A percentile compares a stretch with the other conserved stretches of the same genome.
phyloP scores from a whole-genome alignment of 2,888 invertebrate species.

The Diarsia brunnea region DNA sequence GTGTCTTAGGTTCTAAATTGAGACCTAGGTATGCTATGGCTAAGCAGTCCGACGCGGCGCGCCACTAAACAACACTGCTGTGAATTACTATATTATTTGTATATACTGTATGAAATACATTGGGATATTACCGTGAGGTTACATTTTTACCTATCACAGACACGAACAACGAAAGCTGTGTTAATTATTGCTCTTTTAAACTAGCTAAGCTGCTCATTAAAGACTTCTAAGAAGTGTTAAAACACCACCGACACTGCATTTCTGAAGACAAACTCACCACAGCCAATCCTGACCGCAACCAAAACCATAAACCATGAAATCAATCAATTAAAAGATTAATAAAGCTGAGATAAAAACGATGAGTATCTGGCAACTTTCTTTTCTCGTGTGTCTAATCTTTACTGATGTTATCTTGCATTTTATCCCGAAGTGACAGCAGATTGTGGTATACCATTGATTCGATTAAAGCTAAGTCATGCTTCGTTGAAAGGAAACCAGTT shows the following conservation, averaged over 20 bases:
- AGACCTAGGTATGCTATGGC: too few species aligned
- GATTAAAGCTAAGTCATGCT: constrained; percentile 44
- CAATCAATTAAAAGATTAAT: constrained; percentile 35
- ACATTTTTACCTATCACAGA: background rate
- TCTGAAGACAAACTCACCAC: background rate
- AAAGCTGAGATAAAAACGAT: constrained; percentile 18
- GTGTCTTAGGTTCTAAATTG: too few species aligned
- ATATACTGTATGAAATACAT: background rate
- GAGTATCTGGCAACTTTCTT: constrained; percentile 20
- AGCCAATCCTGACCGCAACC: background rate
- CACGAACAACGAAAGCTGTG: too few species aligned
- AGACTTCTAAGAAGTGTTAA: background rate
- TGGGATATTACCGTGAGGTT: background rate
- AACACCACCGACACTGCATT: background rate
- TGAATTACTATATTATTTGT: too few species aligned
- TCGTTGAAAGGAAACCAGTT: constrained; percentile 33
- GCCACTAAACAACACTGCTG: too few species aligned
- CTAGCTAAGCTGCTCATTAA: too few species aligned
- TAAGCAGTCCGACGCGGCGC: too few species aligned
- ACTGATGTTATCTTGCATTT: constrained; percentile 41
- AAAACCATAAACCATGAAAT: constrained; percentile 24
- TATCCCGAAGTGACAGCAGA: constrained; percentile 32
- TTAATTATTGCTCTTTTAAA: too few species aligned
- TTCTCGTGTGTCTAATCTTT: constrained; percentile 40
- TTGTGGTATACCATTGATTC: constrained; percentile 31